Evolutionary conservation across 2,888 invertebrate genomes (phyloP).

Genomic region (Melanotus villosus): DNA sequence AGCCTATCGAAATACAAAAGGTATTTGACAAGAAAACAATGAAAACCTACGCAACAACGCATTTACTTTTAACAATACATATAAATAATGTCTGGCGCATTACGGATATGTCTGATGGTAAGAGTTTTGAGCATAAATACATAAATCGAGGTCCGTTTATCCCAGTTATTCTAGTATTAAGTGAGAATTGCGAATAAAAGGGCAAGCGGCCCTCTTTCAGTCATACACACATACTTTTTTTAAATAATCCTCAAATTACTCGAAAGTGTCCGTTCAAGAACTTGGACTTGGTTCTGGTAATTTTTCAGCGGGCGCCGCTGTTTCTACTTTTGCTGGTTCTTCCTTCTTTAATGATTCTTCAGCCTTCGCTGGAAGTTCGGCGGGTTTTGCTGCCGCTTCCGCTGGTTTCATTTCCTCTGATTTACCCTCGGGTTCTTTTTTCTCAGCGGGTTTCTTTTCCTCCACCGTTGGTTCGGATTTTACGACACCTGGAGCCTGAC

Average conservation of each 20-base stretch:
- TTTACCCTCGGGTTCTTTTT: slow-evolving; percentile 53
- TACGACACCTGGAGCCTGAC: not conserved
- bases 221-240: slow-evolving; percentile 49
- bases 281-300: slow-evolving; percentile 57
- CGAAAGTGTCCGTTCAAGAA: slow-evolving; percentile 59
- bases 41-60: slow-evolving; percentile 32
- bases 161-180: slow-evolving; percentile 63
- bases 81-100: slow-evolving; percentile 27
- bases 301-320: slow-evolving; percentile 55
- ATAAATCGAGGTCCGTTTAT: slow-evolving; percentile 61
- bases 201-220: slow-evolving; percentile 64
- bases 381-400: slow-evolving; percentile 30
- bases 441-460: slow-evolving; percentile 47
- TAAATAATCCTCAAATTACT: slow-evolving; percentile 35
- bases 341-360: slow-evolving; percentile 37
- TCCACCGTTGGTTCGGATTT: slow-evolving; percentile 29
- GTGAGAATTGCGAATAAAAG: slow-evolving; percentile 62
- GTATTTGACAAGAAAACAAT: slow-evolving; percentile 29
- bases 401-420: slow-evolving; percentile 48
- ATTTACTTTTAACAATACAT: slow-evolving; percentile 29
- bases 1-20: slow-evolving; percentile 16
- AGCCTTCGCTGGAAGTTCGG: slow-evolving; percentile 22
- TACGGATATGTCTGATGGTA: slow-evolving; percentile 27
- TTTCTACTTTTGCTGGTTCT: slow-evolving; percentile 45
- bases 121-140: slow-evolving; percentile 48